Base-by-base conservation (phyloP, 2,888 invertebrate species). In the Atethmia centrago region DNA sequence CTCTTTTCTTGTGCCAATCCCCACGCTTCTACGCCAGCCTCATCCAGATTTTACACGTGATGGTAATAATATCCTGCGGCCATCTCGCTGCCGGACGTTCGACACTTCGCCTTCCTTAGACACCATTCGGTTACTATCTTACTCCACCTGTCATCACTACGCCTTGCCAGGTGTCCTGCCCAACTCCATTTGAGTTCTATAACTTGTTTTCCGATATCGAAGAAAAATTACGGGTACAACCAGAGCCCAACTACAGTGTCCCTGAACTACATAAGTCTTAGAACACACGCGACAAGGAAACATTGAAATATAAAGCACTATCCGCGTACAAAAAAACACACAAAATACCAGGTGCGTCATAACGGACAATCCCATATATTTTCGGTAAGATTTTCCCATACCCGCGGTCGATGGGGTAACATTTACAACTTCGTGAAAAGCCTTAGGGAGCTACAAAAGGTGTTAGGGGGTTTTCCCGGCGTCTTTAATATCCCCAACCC, bases 351-450 rank as follows among this genome's bases (percentile, higher is more conserved):
- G 65, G 25, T 82, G 71, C n/a, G n/a, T 58, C 62, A 69, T 58
- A 72, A 31, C 25, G 47, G 25, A 58, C 51, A 28, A 53, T 31
- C 47, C 31, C 58, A 77, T 77, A 71, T 51, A 80, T 74, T 83
- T 80, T 67, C 66, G n/a, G 45, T 71, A 61, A 61, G 56, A 77
- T 77, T 77, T 83, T 58, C 61, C 36, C 28, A 36, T 47, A 53
- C 21, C 61, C 9, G 21, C 36, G 19, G 72, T 42, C 55, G 42
- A 59, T 31, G 45, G 80, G 72, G 72, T 66, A 74, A 77, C 74
- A 82, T 85, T 81, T 77, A 84, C 62, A 78, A 79, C 74, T 69
- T 73, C 31, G 69, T 42, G 72, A 61, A 72, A 63, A 74, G 47
- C 74, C 56, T 77, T 62, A 56, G 45, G 65, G 83, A 76, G 71